Percentiles rank a stretch among this genome's conserved stretches.
These are phyloP conservation scores for Pachliopta kotzebuea DNA, from an alignment of 2,888 invertebrate genomes.

Conservation along the genomic window DNA sequence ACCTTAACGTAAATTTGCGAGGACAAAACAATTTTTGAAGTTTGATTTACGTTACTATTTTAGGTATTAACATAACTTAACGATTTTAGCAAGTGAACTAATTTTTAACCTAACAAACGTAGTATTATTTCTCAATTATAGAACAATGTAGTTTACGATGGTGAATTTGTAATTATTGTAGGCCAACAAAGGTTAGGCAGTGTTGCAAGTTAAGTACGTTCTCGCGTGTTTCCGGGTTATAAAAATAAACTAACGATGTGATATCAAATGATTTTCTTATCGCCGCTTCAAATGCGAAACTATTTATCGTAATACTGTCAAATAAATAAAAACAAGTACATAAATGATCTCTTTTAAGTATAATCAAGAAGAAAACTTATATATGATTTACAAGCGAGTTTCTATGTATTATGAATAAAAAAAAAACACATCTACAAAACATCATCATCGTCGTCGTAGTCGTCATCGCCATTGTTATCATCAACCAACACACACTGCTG, in stretches of 20 bases:
- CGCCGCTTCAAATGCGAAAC: not conserved
- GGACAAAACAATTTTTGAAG: constrained; percentile 13
- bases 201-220: constrained; percentile 8
- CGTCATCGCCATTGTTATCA: too few relatives aligned
- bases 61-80: not conserved
- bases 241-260: constrained; percentile 10
- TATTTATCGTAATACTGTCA: not conserved
- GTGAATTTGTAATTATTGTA: not conserved
- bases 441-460: too few relatives aligned
- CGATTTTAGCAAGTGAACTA: not conserved
- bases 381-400: not conserved
- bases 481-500: too few relatives aligned
- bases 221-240: constrained; percentile 16
- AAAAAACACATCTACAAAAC: too few relatives aligned
- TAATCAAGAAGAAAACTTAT: not conserved
- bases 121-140: constrained; percentile 1
- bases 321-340: constrained; percentile 7
- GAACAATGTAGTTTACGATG: not conserved
- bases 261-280: not conserved
- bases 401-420: not conserved
- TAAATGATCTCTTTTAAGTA: not conserved
- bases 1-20: constrained; percentile 45
- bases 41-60: not conserved
- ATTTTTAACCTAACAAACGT: not conserved
- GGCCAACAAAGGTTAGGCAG: constrained; percentile 16